These are phyloP conservation scores for Muntiacus reevesi DNA, from an alignment of 2,113 vertebrate genomes.

Conservation along the genomic window DNA sequence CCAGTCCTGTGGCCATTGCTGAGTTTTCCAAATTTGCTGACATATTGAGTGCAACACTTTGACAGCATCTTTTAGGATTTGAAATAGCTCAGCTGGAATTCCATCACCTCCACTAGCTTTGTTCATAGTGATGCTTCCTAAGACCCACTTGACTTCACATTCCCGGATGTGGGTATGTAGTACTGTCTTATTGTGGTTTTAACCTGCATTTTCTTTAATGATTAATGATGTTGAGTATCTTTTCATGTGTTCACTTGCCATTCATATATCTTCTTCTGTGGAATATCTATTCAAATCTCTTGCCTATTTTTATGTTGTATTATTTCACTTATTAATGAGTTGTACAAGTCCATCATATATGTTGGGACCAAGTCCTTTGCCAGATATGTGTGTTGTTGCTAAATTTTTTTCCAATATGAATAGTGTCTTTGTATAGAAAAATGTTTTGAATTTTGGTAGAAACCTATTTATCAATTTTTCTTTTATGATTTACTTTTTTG, in stretches of 20 bases:
- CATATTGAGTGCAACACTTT: not conserved
- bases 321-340: not conserved
- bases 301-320: not conserved
- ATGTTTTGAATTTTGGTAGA: not conserved
- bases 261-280: not conserved
- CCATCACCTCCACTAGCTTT: not conserved
- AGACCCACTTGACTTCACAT: not conserved
- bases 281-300: not conserved
- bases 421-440: not conserved
- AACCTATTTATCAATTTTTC: not conserved
- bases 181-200: not conserved
- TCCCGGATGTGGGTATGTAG: not conserved
- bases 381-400: not conserved
- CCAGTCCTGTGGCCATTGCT: too few relatives aligned
- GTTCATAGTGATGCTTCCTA: not conserved
- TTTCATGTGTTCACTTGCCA: not conserved
- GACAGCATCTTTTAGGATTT: not conserved
- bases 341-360: not conserved
- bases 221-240: not conserved
- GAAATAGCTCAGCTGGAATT: not conserved
- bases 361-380: not conserved
- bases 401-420: not conserved
- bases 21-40: not conserved
- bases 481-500: not conserved
- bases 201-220: not conserved